phyloP scores from a whole-genome alignment of 2,797 vertebrate species.

The Tiaroga cobitis region DNA sequence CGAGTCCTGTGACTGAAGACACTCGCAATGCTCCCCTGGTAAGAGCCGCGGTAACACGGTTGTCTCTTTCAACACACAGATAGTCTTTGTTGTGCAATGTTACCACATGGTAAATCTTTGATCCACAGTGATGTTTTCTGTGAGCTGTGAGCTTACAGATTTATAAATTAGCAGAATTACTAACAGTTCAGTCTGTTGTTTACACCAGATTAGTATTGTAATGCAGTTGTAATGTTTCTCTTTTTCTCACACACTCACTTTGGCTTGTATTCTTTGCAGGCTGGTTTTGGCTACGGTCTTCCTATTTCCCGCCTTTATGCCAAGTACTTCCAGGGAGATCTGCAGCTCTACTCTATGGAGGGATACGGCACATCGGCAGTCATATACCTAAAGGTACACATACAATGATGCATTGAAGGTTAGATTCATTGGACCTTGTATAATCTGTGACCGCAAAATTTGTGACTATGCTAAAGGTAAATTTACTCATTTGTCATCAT shows the following conservation, averaged over 20 bases:
- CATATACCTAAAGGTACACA: conserved; percentile 93
- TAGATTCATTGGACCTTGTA: not conserved
- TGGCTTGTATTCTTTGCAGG: conserved; percentile 73
- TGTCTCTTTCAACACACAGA: not conserved
- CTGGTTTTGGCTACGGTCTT: conserved; percentile 96
- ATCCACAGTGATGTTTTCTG: not conserved
- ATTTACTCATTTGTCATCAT: no score
- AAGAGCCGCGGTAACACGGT: conserved; percentile 62
- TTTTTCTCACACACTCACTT: not conserved
- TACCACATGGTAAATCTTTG: conserved; percentile 5
- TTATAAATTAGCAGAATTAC: conserved; percentile 59
- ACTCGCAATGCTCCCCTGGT: conserved; percentile 91
- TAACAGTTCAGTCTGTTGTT: conserved; percentile 38
- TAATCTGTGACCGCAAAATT: no score
- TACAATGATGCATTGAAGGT: not conserved
- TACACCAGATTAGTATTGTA: not conserved
- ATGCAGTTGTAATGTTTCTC: conserved; percentile 11
- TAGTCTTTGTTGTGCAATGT: not conserved
- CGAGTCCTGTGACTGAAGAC: conserved; percentile 85
- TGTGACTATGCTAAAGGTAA: no score
- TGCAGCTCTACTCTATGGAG: conserved; percentile 96
- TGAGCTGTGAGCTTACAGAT: conserved; percentile 25
- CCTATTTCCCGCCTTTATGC: conserved; percentile 98
- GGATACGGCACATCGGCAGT: conserved; percentile 96
- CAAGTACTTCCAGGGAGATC: conserved; percentile 96